Base-by-base conservation (phyloP, 1,140 invertebrate species). In the Heterodera schachtii region DNA sequence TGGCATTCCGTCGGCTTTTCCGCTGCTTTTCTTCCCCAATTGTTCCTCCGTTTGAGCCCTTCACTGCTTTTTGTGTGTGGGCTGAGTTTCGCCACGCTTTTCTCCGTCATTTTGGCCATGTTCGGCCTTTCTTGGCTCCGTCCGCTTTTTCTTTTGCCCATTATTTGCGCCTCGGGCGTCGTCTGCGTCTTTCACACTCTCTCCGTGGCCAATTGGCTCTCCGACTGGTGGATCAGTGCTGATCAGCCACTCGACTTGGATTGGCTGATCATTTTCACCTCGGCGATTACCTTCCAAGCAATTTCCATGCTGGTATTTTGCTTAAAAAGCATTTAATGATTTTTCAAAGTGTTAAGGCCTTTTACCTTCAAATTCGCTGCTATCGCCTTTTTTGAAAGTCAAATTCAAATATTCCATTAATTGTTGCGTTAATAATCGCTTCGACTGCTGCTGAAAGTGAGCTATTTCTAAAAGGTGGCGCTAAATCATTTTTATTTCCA, bases 31-130 rank as follows among this genome's bases (percentile, higher is more conserved):
- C 49, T 11, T 60, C 57, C 16, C 16, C 16, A 19, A 19, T 60
- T 60, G 57, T 11, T 19, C 44, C 21, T 11, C n/a, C 44, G 5
- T 84, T 84, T 83, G 47, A 82, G 81, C 16, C 70, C 46, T 21
- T 31, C 21, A 52, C n/a, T 84, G 31, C 69, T 82, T 6, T 46
- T 84, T 57, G 69, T 84, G 11, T 82, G 81, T n/a, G 57, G 52
- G 21, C 81, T 82, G 43, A 83, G 81, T 41, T 82, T 82, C 44
- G 57, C 31, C 41, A 44, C 82, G 43, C 64, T 83, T 31, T 19
- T 75, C 46, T 74, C 81, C 64, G 49, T 80, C 21, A 82, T 82
- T 73, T 52, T 83, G 60, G 82, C 83, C 47, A 83, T 83, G 82
- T 83, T 83, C 76, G 73, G 81, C 49, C 9, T 83, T 1, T n/a